Evolutionary conservation across 2,113 vertebrate genomes (phyloP), one percentile per base, ranked within the genome.

Genomic region (Lates calcarifer): DNA sequence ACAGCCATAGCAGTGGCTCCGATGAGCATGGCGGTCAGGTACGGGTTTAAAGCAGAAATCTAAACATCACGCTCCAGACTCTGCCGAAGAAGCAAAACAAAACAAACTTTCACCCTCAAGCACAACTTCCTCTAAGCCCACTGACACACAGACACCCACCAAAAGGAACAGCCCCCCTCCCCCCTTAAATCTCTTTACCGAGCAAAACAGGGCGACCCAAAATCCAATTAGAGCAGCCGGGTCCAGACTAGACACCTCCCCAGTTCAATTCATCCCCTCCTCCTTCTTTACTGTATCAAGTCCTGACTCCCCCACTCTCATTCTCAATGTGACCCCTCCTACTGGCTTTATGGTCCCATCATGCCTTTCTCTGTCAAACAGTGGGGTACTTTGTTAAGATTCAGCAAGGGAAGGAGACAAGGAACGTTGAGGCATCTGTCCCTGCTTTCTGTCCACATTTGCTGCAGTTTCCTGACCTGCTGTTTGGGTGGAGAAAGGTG

Each of bases 61-160:
- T 43, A 92, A 92, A 92, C 87, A 93, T 84, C 63, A 35, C 41
- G 39, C 80, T 79, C 45, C 33, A 9, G 35, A 41, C 56, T 84
- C 80, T 83, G 87, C 84, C 60, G 75, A 79, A 77, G 62, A 89
- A 83, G 86, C 80, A 24, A 87, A 79, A 82, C 80, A 77, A 83
- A 83, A 67, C 53, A 79, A 65, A 66, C 81, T 80, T 82, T 80
- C 39, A 79, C 76, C 82, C 91, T 82, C 90, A 91, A 92, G 91
- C 93, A 93, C 93, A 93, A 93, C 91, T 88, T 93, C 89, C 85
- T 90, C 78, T 82, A 82, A 88, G 60, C 84, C 70, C 81, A 66
- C 82, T 12, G 55, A 89, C 83, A 80, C 87, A 84, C 84, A 87
- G 63, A 80, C 79, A 67, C 86, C 43, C 78, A 62, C 37, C 56